These are phyloP conservation scores for Microplitis mediator DNA, from an alignment of 1,140 invertebrate genomes.

Conservation along the genomic window DNA sequence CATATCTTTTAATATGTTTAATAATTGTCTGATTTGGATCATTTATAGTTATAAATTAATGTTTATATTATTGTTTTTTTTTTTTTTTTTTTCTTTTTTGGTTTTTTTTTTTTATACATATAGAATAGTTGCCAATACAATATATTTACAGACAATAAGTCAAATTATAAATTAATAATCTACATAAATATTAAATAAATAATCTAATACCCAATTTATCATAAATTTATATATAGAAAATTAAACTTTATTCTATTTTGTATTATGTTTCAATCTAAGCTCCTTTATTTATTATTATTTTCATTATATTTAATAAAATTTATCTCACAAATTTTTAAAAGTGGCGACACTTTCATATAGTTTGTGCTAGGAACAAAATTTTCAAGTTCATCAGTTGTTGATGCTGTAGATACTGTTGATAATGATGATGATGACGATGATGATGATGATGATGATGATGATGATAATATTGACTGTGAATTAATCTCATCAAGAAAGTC, in stretches of 20 bases:
- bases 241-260: constrained; percentile 10
- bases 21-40: too few species aligned
- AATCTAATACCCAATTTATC: neutral
- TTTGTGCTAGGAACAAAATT: constrained; percentile 30
- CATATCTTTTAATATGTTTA: too few species aligned
- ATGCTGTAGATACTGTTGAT: constrained; percentile 29
- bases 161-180: too few species aligned
- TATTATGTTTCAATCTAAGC: constrained; percentile 24
- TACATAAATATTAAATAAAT: neutral
- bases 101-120: too few species aligned
- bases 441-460: constrained; percentile 42
- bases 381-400: constrained; percentile 25
- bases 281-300: neutral
- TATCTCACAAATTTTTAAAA: constrained; percentile 25
- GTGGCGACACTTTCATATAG: constrained; percentile 44
- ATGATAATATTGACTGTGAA: constrained; percentile 60
- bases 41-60: too few species aligned
- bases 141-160: too few species aligned
- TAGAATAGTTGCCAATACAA: too few species aligned
- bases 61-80: too few species aligned
- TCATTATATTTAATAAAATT: neutral
- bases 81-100: too few species aligned
- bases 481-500: constrained; percentile 76
- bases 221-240: constrained; percentile 1
- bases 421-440: neutral